Conservation (phyloP, 2,888 invertebrate species). For the Acronicta psi region DNA sequence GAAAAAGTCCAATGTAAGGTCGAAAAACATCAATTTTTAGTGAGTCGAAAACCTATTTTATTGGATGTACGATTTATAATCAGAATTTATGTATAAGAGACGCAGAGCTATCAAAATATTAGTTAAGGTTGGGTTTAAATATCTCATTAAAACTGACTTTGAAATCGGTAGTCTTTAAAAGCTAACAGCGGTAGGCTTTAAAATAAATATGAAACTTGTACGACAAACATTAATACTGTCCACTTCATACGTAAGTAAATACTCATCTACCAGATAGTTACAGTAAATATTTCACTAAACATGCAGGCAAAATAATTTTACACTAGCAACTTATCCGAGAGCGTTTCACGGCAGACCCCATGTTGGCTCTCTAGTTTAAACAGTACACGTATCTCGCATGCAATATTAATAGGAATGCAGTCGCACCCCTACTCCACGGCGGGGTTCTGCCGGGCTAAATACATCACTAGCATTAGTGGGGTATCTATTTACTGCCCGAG, state of each 20-base stretch:
- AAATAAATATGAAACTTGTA: background rate
- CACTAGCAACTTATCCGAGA: constrained; percentile 39
- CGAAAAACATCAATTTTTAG: no score
- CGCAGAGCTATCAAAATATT: no score
- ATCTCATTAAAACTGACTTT: background rate
- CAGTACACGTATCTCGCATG: constrained; percentile 81
- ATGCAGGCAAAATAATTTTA: constrained; percentile 50
- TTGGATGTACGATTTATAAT: no score
- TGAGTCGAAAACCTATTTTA: no score
- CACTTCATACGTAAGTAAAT: constrained; percentile 6
- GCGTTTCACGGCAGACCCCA: constrained; percentile 31
- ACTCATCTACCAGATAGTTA: constrained; percentile 14
- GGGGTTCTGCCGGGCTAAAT: constrained; percentile 47
- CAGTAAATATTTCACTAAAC: constrained; percentile 26
- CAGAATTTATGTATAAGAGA: no score
- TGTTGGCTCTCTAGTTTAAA: constrained; percentile 72
- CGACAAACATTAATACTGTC: background rate
- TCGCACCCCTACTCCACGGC: constrained; percentile 65
- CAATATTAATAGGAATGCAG: constrained; percentile 85
- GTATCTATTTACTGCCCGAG: constrained; percentile 55
- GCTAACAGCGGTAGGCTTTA: no score
- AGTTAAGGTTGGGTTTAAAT: background rate
- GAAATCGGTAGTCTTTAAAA: no score
- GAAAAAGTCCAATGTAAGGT: no score
- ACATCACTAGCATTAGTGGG: constrained; percentile 67